These are phyloP conservation scores for Dolichopus griseipennis DNA, from an alignment of 2,888 invertebrate species.

Conservation along the genomic window DNA sequence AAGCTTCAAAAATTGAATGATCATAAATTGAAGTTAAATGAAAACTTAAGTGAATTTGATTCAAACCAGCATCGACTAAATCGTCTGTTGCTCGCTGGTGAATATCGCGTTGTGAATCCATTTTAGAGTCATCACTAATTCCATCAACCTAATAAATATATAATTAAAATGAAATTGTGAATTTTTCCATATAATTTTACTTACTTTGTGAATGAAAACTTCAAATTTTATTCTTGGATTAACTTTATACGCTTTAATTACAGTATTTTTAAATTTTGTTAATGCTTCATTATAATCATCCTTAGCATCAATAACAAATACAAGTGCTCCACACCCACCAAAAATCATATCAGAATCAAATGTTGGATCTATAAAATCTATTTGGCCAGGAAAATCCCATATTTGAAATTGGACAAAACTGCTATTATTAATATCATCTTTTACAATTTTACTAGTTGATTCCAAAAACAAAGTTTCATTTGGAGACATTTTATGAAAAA, in stretches of 20 bases:
- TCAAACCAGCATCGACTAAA: conserved; percentile 75
- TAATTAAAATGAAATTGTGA: background rate
- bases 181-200: background rate
- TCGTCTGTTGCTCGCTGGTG: conserved; percentile 95
- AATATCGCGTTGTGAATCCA: conserved; percentile 97
- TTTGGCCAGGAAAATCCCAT: conserved; percentile 99
- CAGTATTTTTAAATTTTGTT: conserved; percentile 83
- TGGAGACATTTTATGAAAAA: conserved; percentile 99
- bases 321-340: conserved; percentile 92
- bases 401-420: conserved; percentile 99
- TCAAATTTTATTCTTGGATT: conserved; percentile 96
- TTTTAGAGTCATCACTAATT: conserved; percentile 96
- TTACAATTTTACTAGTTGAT: conserved; percentile 96
- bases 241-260: conserved; percentile 89
- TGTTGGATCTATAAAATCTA: conserved; percentile 92
- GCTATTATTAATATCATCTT: conserved; percentile 92
- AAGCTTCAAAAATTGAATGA: conserved; percentile 99
- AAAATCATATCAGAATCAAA: conserved; percentile 96
- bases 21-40: conserved; percentile 98
- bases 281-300: conserved; percentile 97
- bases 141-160: conserved; percentile 70
- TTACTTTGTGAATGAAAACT: conserved; percentile 92
- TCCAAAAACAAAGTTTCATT: conserved; percentile 98
- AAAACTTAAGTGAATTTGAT: conserved; percentile 85
- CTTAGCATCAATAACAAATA: conserved; percentile 95